These are phyloP conservation scores for Lepidurus arcticus DNA, from an alignment of 1,140 invertebrate species.

Conservation along the genomic window DNA sequence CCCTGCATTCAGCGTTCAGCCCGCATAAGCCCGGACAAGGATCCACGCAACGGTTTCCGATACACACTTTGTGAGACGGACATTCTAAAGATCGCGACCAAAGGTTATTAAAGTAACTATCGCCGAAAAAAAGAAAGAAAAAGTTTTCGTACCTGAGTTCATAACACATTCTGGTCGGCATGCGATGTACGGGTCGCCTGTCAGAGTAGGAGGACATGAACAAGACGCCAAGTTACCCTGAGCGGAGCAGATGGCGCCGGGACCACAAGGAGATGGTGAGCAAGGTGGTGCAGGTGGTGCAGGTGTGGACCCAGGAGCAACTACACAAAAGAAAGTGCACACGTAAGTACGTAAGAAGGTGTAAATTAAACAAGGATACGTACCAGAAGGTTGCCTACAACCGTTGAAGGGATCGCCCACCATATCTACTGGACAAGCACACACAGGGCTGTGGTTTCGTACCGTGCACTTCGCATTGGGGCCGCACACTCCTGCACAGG, in stretches of 20 bases:
- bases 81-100: slow-evolving; percentile 52
- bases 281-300: slow-evolving; percentile 68
- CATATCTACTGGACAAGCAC: slow-evolving; percentile 73
- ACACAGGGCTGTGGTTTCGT: slow-evolving; percentile 71
- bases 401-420: slow-evolving; percentile 64
- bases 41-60: slow-evolving; percentile 67
- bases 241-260: slow-evolving; percentile 44
- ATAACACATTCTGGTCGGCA: slow-evolving; percentile 68
- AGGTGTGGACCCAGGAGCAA: slow-evolving; percentile 60
- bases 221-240: slow-evolving; percentile 33
- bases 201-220: slow-evolving; percentile 54
- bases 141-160: slow-evolving; percentile 46
- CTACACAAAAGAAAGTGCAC: slow-evolving; percentile 58
- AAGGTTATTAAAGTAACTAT: not conserved
- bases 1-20: slow-evolving; percentile 62
- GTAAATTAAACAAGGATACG: not conserved
- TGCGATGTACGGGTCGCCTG: slow-evolving; percentile 64
- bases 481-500: slow-evolving; percentile 63
- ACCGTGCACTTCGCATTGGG: slow-evolving; percentile 81
- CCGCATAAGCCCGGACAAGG: slow-evolving; percentile 71
- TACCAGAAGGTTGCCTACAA: slow-evolving; percentile 55
- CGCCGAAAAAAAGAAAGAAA: not conserved
- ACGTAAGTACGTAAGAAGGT: not conserved
- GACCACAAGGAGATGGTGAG: slow-evolving; percentile 43
- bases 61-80: slow-evolving; percentile 59